These are phyloP conservation scores for Schrankia costaestrigalis DNA, from an alignment of 2,888 invertebrate species.

Conservation along the genomic window DNA sequence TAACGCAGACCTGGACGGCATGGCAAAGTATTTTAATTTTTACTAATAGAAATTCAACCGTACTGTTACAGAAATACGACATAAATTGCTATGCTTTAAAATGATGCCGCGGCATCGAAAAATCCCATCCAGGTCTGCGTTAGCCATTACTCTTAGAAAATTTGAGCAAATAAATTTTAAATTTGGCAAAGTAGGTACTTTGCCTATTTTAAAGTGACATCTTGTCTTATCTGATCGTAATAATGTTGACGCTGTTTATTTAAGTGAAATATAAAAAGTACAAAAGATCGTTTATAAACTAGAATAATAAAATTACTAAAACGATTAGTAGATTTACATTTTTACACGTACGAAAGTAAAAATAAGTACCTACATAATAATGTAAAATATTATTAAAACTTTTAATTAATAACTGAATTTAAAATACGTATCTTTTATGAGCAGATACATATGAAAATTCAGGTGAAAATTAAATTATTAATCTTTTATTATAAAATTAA, in stretches of 20 bases:
- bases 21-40: too few relatives aligned
- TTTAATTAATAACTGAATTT: constrained; percentile 45
- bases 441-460: constrained; percentile 54
- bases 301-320: constrained; percentile 25
- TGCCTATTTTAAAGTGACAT: too few relatives aligned
- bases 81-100: too few relatives aligned
- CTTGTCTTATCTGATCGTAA: too few relatives aligned
- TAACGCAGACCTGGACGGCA: too few relatives aligned
- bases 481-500: too few relatives aligned
- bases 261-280: constrained; percentile 26
- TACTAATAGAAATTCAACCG: too few relatives aligned
- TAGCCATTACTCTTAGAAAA: constrained; percentile 6
- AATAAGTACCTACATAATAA: constrained; percentile 44
- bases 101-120: too few relatives aligned
- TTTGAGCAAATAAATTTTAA: constrained; percentile 13
- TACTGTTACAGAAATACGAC: too few relatives aligned
- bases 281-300: constrained; percentile 25
- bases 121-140: neutral
- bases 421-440: constrained; percentile 47
- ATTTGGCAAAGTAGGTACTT: constrained; percentile 1
- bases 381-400: constrained; percentile 24
- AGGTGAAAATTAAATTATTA: constrained; percentile 35
- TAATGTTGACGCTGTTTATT: constrained; percentile 7
- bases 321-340: constrained; percentile 57
- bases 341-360: constrained; percentile 55